Evolutionary conservation across 2,113 vertebrate genomes (phyloP).

Genomic region (Athene cunicularia): DNA sequence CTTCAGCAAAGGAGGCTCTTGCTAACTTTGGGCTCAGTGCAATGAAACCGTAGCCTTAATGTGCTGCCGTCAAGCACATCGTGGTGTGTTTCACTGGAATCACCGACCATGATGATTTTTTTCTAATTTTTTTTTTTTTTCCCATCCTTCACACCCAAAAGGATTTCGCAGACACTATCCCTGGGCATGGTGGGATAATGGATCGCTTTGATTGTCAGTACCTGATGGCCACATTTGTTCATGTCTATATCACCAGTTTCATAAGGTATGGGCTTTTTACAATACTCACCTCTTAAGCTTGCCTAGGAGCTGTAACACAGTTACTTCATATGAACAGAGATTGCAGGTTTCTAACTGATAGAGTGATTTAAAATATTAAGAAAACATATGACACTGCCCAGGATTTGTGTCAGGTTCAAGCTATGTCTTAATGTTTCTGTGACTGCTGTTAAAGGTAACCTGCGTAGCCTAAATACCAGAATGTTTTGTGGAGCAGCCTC

Average conservation of each 20-base stretch:
- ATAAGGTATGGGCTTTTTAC: constrained; percentile 83
- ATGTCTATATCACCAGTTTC: constrained; percentile 97
- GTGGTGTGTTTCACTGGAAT: accelerated
- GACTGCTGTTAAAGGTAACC: background rate
- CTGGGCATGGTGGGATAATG: constrained; percentile 97
- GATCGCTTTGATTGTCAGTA: constrained; percentile 99
- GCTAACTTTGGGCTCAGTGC: background rate
- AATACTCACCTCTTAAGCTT: background rate
- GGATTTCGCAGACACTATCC: constrained; percentile 98
- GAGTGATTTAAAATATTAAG: background rate
- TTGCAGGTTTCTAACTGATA: background rate
- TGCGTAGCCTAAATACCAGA: background rate
- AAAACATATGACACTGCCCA: background rate
- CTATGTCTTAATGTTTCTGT: background rate
- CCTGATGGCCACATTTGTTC: constrained; percentile 97
- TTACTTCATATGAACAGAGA: background rate
- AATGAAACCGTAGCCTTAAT: background rate
- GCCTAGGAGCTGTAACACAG: background rate
- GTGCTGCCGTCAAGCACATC: background rate
- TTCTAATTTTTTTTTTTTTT: background rate
- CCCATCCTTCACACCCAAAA: constrained; percentile 35
- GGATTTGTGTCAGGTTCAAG: background rate
- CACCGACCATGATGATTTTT: background rate
- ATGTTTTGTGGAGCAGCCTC: background rate
- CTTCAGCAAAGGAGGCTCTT: background rate